Conservation (phyloP, 2,888 invertebrate genomes). For the Noctua pronuba region DNA sequence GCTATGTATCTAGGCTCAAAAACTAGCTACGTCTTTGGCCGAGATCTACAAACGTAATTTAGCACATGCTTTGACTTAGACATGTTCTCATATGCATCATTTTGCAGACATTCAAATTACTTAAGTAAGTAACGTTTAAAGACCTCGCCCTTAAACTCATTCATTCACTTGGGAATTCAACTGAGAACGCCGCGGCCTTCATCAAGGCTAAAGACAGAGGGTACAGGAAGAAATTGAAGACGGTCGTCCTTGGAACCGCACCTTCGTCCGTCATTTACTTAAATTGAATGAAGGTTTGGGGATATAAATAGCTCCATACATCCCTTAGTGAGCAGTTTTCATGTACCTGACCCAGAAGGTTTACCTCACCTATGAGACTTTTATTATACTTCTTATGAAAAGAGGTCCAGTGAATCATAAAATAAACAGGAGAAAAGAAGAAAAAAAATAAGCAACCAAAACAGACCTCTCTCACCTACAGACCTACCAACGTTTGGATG, state of each 20-base stretch:
- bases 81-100: not conserved
- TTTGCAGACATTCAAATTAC: not conserved
- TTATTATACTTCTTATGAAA: not conserved
- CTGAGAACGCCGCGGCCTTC: not conserved
- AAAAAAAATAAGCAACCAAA: not conserved
- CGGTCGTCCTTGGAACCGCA: not conserved
- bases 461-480: not conserved
- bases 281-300: constrained; percentile 20
- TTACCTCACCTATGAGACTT: not conserved
- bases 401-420: not conserved
- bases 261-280: constrained; percentile 4
- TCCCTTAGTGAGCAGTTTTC: not conserved
- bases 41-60: not conserved
- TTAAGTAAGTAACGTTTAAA: not conserved
- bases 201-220: not conserved
- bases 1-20: not conserved
- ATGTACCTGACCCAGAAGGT: not conserved
- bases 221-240: constrained; percentile 7
- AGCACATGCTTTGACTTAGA: not conserved
- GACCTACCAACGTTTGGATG: not conserved
- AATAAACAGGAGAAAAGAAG: not conserved
- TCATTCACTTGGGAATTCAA: not conserved
- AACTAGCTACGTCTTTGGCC: not conserved
- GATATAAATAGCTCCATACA: constrained; percentile 6
- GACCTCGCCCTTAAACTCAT: not conserved